Evolutionary conservation across 2,888 invertebrate species (phyloP).

Genomic region (Drosophila nr. perissopoda): DNA sequence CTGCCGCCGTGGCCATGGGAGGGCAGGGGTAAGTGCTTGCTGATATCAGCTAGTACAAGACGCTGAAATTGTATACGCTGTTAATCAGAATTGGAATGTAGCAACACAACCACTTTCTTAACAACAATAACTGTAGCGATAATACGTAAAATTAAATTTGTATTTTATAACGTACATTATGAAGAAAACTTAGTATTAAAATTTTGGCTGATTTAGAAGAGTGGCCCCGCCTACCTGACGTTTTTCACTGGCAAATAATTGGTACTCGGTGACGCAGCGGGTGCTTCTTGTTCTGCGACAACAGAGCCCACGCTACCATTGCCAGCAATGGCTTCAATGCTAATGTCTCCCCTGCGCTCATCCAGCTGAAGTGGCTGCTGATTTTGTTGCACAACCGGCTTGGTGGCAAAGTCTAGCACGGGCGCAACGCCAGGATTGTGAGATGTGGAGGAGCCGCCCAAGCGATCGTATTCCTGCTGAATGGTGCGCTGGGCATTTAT

Average conservation of each 20-base stretch:
- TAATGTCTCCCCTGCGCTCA: constrained; percentile 51
- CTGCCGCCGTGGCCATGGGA: constrained; percentile 4
- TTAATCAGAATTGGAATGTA: constrained; percentile 57
- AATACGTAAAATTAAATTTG: constrained; percentile 68
- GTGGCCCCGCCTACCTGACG: constrained; percentile 40
- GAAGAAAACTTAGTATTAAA: constrained; percentile 54
- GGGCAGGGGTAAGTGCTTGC: constrained; percentile 41
- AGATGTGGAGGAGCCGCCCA: constrained; percentile 75
- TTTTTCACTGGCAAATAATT: constrained; percentile 67
- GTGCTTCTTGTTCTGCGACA: constrained; percentile 55
- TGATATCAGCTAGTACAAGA: constrained; percentile 55
- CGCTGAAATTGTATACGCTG: constrained; percentile 54
- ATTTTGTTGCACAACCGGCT: constrained; percentile 36
- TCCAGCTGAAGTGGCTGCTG: constrained; percentile 44
- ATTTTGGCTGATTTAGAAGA: constrained; percentile 70
- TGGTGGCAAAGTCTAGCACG: constrained; percentile 74
- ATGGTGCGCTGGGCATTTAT: constrained; percentile 81
- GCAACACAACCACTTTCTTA: neutral
- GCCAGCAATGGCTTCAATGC: constrained; percentile 40
- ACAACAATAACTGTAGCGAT: constrained; percentile 25
- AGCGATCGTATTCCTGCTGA: constrained; percentile 80
- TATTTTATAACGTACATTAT: constrained; percentile 61
- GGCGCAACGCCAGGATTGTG: constrained; percentile 81
- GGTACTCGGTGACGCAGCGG: constrained; percentile 41
- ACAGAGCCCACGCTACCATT: constrained; percentile 24